A percentile compares a stretch with the other conserved stretches of the same genome.
Evolutionary conservation across 2,888 invertebrate genomes (phyloP).

Genomic region (Asteroscopus sphinx): DNA sequence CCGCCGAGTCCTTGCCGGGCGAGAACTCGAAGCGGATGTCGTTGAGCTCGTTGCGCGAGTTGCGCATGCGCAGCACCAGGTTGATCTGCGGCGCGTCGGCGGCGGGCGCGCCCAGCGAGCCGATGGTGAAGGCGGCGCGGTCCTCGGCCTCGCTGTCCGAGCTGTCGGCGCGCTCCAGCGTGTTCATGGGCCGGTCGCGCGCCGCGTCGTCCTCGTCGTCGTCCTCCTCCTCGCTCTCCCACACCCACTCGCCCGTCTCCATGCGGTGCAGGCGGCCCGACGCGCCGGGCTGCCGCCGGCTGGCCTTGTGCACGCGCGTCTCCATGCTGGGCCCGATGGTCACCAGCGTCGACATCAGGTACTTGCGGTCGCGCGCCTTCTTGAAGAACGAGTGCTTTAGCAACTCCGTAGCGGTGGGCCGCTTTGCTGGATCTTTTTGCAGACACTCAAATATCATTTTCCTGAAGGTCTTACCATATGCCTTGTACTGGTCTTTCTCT

Average conservation of each 20-base stretch:
- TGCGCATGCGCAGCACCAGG: slow-evolving; percentile 97
- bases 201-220: slow-evolving; percentile 86
- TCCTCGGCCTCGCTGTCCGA: slow-evolving; percentile 90
- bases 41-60: slow-evolving; percentile 97
- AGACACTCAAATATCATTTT: slow-evolving; percentile 99
- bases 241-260: slow-evolving; percentile 99
- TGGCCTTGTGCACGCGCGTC: slow-evolving; percentile 96
- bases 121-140: slow-evolving; percentile 76
- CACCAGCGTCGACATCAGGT: slow-evolving; percentile 95
- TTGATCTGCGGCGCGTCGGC: slow-evolving; percentile 92
- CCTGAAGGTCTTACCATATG: slow-evolving; percentile 98
- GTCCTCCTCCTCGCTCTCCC: slow-evolving; percentile 98
- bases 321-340: slow-evolving; percentile 97
- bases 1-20: slow-evolving; percentile 96
- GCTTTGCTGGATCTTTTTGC: slow-evolving; percentile 98
- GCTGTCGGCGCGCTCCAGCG: slow-evolving; percentile 89
- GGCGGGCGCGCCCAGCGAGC: slow-evolving; percentile 72
- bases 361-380: slow-evolving; percentile 98
- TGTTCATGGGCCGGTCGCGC: slow-evolving; percentile 91
- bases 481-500: slow-evolving; percentile 99
- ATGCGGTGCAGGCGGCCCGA: slow-evolving; percentile 96
- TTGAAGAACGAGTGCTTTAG: slow-evolving; percentile 99
- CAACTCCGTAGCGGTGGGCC: slow-evolving; percentile 98
- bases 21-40: slow-evolving; percentile 99
- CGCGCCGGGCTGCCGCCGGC: slow-evolving; percentile 95